These are phyloP conservation scores for Actinernus sp. DNA, from an alignment of 92 coral and sea anemone genomes.

Conservation along the genomic window DNA sequence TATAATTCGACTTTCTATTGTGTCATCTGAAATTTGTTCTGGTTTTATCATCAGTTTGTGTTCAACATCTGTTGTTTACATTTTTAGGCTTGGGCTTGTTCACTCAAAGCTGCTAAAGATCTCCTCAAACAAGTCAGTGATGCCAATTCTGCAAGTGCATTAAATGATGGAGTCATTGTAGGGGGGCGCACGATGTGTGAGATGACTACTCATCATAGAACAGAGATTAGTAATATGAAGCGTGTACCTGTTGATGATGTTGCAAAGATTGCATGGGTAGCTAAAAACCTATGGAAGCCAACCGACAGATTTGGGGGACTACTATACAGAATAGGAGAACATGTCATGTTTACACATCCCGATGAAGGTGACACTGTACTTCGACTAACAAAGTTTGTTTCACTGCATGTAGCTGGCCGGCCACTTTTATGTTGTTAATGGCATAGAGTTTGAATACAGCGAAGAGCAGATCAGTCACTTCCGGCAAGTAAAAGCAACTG, in stretches of 20 bases:
- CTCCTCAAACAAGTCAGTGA: constrained; percentile 37
- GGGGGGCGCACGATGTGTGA: constrained; percentile 59
- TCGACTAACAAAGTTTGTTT: constrained; percentile 52
- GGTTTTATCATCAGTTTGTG: background rate
- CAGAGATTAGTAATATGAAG: constrained; percentile 32
- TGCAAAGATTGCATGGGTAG: constrained; percentile 40
- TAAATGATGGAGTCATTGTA: constrained; percentile 61
- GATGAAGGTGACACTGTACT: constrained; percentile 72
- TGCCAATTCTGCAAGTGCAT: constrained; percentile 25
- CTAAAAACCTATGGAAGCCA: constrained; percentile 78
- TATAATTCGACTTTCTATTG: too few species aligned
- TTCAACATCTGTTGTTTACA: background rate
- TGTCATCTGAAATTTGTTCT: background rate
- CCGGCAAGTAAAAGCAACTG: constrained; percentile 47
- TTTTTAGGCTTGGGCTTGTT: constrained; percentile 67
- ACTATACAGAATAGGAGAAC: constrained; percentile 71
- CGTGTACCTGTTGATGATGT: constrained; percentile 40
- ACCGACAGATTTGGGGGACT: constrained; percentile 66
- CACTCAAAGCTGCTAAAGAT: constrained; percentile 56
- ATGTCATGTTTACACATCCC: constrained; percentile 62
- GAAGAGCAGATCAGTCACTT: constrained; percentile 8
- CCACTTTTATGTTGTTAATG: constrained; percentile 23
- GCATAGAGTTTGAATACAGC: constrained; percentile 5
- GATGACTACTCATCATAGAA: constrained; percentile 43
- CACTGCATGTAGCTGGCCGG: constrained; percentile 40